A percentile compares a stretch with the other conserved stretches of the same genome.
These are phyloP conservation scores for Heliothis virescens DNA, from an alignment of 1,140 invertebrate species.

Conservation along the genomic window DNA sequence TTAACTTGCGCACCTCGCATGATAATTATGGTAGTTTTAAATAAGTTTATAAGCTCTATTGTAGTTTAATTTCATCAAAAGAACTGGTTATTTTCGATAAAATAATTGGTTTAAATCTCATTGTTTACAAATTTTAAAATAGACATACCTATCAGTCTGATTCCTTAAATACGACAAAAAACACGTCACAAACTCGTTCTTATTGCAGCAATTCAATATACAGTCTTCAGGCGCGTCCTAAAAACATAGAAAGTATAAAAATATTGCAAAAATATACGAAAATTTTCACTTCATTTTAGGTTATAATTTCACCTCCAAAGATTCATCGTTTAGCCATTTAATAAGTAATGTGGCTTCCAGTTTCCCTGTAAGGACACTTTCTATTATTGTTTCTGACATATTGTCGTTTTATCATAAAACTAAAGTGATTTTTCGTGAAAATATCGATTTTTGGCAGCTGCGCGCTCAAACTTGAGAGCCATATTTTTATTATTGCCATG, in stretches of 20 bases:
- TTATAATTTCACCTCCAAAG: slow-evolving; percentile 75
- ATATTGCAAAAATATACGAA: slow-evolving; percentile 45
- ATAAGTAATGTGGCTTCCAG: slow-evolving; percentile 68
- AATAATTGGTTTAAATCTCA: neutral
- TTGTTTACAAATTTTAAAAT: slow-evolving; percentile 53
- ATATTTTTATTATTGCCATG: slow-evolving; percentile 44
- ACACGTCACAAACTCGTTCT: slow-evolving; percentile 75
- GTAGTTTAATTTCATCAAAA: neutral
- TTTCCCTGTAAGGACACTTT: slow-evolving; percentile 76
- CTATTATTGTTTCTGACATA: slow-evolving; percentile 79
- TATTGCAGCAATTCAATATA: slow-evolving; percentile 74
- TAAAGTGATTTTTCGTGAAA: slow-evolving; percentile 42
- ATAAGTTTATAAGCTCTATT: neutral
- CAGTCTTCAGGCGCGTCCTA: slow-evolving; percentile 75
- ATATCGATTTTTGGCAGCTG: slow-evolving; percentile 59
- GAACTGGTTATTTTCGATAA: neutral
- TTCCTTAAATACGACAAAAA: slow-evolving; percentile 77
- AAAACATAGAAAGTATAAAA: slow-evolving; percentile 60
- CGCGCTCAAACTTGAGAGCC: slow-evolving; percentile 60
- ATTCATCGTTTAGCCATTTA: slow-evolving; percentile 76
- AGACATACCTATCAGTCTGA: slow-evolving; percentile 75
- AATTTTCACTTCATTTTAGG: slow-evolving; percentile 56
- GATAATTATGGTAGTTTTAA: neutral
- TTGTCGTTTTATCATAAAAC: slow-evolving; percentile 57
- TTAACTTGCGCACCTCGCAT: neutral